These are phyloP conservation scores for Girardinus metallicus DNA, from an alignment of 2,797 vertebrate species.

Conservation along the genomic window DNA sequence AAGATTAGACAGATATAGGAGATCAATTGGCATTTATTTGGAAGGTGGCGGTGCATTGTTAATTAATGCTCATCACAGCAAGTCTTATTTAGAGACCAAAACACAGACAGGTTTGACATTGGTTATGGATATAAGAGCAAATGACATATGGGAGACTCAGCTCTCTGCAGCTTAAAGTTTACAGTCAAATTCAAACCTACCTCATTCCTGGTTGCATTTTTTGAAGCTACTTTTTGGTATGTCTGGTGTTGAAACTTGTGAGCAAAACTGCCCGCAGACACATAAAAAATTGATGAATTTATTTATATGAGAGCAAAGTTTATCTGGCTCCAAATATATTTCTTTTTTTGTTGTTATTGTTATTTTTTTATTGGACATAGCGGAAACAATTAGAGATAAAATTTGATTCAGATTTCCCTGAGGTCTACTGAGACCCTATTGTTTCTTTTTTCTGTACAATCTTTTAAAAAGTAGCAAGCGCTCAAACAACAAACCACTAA, in stretches of 20 bases:
- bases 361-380: neutral
- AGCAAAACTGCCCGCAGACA: neutral
- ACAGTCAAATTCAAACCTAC: neutral
- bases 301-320: neutral
- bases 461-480: conserved; percentile 1
- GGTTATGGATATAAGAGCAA: neutral
- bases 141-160: neutral
- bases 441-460: neutral
- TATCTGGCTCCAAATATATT: neutral
- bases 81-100: neutral
- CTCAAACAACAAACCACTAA: neutral
- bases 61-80: neutral
- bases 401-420: neutral
- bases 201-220: neutral
- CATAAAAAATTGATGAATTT: neutral
- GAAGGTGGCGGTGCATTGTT: neutral
- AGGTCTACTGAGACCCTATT: neutral
- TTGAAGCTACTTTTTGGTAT: neutral
- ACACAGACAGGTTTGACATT: neutral
- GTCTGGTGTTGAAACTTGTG: neutral
- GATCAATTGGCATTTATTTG: neutral
- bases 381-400: neutral
- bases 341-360: neutral
- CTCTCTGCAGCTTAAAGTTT: neutral
- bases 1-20: neutral